Evolutionary conservation across 1,140 invertebrate species (phyloP), one percentile per base, ranked within the genome.

Genomic region (Hycleus cichorii): DNA sequence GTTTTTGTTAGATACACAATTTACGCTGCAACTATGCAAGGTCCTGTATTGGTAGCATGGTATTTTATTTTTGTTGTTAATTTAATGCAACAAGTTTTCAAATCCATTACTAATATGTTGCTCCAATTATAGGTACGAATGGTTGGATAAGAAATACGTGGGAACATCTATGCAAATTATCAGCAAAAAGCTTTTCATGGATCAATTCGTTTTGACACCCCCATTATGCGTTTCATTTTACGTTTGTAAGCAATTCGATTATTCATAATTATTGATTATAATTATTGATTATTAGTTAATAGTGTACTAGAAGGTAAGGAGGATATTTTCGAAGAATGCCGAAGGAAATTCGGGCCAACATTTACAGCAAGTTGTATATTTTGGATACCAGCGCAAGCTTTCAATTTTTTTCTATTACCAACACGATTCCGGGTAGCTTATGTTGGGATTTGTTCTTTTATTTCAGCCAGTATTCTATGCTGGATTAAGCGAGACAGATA

Each of bases 191-290:
- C 74, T 91, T 11, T 63, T 85, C 0, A 68, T 83, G n/a, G 90
- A 93, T 69, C 89, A 91, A 73, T 85, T 90, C 65, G 52, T 88
- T 2, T 78, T 90, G 63, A 90, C 89, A 2, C 88, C 89, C 1
- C 77, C 80, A 7, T 71, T 90, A 26, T 68, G 90, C 10, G 78
- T 80, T 0, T 67, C 84, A 1, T 91, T 91, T 68, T 91, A 83
- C 71, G 79, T 81, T 3, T 79, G 87, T 89, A 69, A 78, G 80
- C 78, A 62, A 63, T 25, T 44, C 46, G 9, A 39, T 48, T 24
- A 39, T 50, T 39, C 10, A 42, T 1, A 46, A 39, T 46, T 26
- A 10, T 12, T 10, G 26, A 46, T 11, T 39, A 53, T 49, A 12
- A 49, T 43, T 46, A 39, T 47, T 6, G 27, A 57, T 78, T 78